Base-by-base conservation (phyloP, 2,797 vertebrate species). In the Lepidocolaptes lacrymiger region DNA sequence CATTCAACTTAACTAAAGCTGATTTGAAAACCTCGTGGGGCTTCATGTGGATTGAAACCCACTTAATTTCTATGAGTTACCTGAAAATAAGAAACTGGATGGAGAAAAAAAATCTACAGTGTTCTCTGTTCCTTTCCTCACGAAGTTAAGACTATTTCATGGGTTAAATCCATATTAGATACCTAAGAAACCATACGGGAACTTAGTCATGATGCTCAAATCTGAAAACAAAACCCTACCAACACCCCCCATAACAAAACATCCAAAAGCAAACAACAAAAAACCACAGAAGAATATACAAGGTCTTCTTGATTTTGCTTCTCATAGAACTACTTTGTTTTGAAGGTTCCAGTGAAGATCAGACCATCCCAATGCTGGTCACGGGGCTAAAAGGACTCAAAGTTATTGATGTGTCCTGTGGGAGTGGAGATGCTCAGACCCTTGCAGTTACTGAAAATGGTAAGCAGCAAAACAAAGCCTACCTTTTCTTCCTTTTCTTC, bases 361-460 rank as follows among this genome's bases (percentile, higher is more conserved):
- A 99, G 97, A 99, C 99, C 27, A 98, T 99, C 44, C 99, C 99
- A 16, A 98, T 99, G 99, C 97, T 99, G 80, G 99, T 99, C 74
- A 99, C 99, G 0, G 99, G 98, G 1, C 97, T 99, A 54, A 99
- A 99, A 97, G 99, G 99, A 28, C 97, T 99, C 39, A 99, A 99
- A 96, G 99, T 99, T 90, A 97, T 99, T 44, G 99, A 99, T 73
- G 99, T 99, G 71, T 98, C 99, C 0, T 99, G 99, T 97, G 99
- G 99, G 4, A 99, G 99, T 62, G 99, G 99, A 34, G 99, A 99
- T 78, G 99, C 99, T n/a, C 99, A 99, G 92, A 99, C 99, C 6
- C 98, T 99, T 23, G 98, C 99, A 9, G 99, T 99, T 90, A 99
- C 99, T 19, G 99, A 99, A 92, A 99, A 99, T 32, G 99, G 99